These are phyloP conservation scores for Caenorhabditis zanzibari DNA, from an alignment of 2,888 invertebrate species.

Conservation along the genomic window DNA sequence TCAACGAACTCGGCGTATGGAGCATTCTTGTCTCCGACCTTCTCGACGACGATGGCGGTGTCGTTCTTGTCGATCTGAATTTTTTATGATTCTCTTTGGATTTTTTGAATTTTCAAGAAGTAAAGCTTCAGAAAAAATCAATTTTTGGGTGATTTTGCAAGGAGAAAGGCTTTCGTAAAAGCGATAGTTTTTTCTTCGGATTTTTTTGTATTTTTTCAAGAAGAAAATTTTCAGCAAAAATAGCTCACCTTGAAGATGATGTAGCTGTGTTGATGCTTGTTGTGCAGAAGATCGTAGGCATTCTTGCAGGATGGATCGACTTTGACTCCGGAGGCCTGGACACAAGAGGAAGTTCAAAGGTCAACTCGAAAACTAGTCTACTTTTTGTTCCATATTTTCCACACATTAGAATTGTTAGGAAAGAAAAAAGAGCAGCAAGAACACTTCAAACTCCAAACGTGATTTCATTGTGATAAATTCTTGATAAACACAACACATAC, in stretches of 20 bases:
- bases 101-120: too few species aligned
- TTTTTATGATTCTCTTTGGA: too few species aligned
- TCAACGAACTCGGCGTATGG: conserved; percentile 83
- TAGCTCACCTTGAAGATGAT: conserved; percentile 80
- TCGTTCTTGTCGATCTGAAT: conserved; percentile 82
- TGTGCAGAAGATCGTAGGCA: conserved; percentile 83
- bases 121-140: background rate
- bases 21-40: conserved; percentile 82
- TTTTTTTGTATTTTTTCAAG: too few species aligned
- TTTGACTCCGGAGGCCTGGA: conserved; percentile 82
- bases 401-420: conserved; percentile 46
- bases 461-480: conserved; percentile 47
- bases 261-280: conserved; percentile 82
- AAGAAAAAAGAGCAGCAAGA: conserved; percentile 3
- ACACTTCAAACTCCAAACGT: conserved; percentile 35
- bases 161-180: too few species aligned
- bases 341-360: background rate
- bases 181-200: too few species aligned
- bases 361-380: background rate
- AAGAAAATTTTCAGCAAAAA: background rate
- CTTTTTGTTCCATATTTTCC: conserved; percentile 27
- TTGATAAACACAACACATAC: conserved; percentile 46
- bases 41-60: conserved; percentile 83
- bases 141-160: background rate
- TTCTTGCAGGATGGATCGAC: conserved; percentile 83